phyloP scores from a whole-genome alignment of 2,113 vertebrate genomes.

The Bolborhynchus lineola region DNA sequence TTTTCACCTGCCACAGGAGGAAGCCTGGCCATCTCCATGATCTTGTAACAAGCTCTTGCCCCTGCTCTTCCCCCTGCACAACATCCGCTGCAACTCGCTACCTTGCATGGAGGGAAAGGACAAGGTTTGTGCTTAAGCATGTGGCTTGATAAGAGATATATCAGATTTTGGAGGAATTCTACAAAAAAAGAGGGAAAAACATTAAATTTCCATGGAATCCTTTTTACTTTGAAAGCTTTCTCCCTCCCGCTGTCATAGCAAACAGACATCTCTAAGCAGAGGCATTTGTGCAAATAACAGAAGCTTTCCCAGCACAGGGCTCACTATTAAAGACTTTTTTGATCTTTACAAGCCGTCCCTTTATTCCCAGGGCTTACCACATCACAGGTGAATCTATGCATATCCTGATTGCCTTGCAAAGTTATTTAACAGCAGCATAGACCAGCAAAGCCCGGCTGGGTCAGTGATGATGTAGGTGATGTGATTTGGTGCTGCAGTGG shows the following conservation, averaged over 20 bases:
- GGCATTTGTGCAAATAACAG: neutral
- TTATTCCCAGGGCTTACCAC: too few relatives aligned
- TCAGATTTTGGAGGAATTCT: neutral
- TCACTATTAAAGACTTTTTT: neutral
- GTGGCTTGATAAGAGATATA: neutral
- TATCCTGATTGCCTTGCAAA: neutral
- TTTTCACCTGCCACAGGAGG: neutral
- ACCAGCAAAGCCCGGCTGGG: neutral
- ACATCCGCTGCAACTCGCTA: neutral
- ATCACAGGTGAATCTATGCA: accelerated
- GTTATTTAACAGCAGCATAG: too few relatives aligned
- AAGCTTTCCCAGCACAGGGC: neutral
- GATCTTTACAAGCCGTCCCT: neutral
- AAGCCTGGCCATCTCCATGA: neutral
- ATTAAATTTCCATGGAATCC: accelerated
- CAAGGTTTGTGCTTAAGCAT: accelerated
- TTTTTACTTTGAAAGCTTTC: neutral
- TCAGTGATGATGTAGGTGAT: neutral
- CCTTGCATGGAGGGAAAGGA: neutral
- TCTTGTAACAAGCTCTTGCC: neutral
- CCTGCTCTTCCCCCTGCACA: neutral
- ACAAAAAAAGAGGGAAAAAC: neutral
- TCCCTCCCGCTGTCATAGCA: neutral
- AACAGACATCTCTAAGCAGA: neutral
- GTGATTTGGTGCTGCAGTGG: neutral